These are phyloP conservation scores for Epinephelus fuscoguttatus DNA, from an alignment of 2,113 vertebrate species.

Conservation along the genomic window DNA sequence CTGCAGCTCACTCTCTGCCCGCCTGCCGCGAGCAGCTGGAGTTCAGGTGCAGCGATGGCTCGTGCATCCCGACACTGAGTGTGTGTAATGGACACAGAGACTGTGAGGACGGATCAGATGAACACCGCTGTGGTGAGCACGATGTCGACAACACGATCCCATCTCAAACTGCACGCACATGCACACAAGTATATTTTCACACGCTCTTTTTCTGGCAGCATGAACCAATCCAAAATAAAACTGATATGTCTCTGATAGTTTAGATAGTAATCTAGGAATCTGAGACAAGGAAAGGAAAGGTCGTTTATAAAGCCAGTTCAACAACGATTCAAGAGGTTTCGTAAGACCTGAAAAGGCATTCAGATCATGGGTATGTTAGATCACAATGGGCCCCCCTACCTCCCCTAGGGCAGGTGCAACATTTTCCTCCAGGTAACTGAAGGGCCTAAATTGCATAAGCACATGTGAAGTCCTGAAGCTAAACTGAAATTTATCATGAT, in stretches of 20 bases:
- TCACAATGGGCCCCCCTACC: too few relatives aligned
- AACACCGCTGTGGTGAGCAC: constrained; percentile 83
- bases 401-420: too few relatives aligned
- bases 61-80: constrained; percentile 70
- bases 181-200: background rate
- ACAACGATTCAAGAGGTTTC: background rate
- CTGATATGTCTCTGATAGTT: background rate
- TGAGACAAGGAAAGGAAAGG: background rate
- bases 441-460: too few relatives aligned
- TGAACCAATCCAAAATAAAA: background rate
- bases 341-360: background rate
- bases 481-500: too few relatives aligned
- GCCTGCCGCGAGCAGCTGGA: constrained; percentile 59
- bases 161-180: background rate
- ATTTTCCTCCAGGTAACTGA: too few relatives aligned
- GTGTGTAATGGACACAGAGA: constrained; percentile 78
- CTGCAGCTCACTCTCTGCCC: constrained; percentile 26
- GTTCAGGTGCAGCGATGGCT: constrained; percentile 79
- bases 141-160: background rate
- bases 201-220: background rate
- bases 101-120: constrained; percentile 84
- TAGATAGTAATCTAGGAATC: background rate
- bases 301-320: background rate
- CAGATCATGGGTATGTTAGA: too few relatives aligned
- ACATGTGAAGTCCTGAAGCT: too few relatives aligned